These are phyloP conservation scores for Numenius phaeopus DNA, from an alignment of 2,797 vertebrate species.

Conservation along the genomic window DNA sequence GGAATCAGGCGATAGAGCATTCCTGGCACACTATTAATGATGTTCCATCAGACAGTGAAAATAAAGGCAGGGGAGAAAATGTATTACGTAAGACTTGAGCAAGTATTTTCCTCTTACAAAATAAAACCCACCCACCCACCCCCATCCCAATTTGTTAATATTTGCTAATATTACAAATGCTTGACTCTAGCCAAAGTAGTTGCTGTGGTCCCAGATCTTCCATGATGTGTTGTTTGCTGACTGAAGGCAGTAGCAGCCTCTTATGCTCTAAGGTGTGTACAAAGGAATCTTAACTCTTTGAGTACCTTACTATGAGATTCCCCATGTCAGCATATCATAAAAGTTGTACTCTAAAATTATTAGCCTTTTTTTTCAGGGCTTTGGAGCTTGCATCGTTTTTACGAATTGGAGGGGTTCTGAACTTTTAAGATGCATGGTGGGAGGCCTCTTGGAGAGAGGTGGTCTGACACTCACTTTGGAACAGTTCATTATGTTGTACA, in stretches of 20 bases:
- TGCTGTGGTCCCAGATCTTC: conserved; percentile 18
- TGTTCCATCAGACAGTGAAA: not conserved
- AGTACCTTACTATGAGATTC: conserved; percentile 2
- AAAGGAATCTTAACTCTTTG: not conserved
- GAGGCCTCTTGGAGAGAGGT: not conserved
- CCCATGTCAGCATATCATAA: not conserved
- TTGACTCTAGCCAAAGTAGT: not conserved
- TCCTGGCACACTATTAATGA: not conserved
- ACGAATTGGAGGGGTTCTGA: not conserved
- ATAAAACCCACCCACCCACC: not conserved
- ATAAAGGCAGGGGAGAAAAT: not conserved
- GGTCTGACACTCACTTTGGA: not conserved
- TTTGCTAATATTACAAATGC: not conserved
- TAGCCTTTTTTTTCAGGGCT: not conserved
- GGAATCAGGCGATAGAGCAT: not conserved
- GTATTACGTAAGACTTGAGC: not conserved
- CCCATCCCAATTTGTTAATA: not conserved
- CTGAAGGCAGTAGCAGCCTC: not conserved
- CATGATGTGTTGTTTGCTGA: not conserved
- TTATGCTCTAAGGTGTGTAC: not conserved
- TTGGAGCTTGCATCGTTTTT: not conserved
- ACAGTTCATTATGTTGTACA: not conserved
- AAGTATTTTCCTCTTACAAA: not conserved
- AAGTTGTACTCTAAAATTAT: not conserved
- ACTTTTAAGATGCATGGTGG: not conserved